Percentiles rank a stretch among this genome's conserved stretches.
Evolutionary conservation across 1,140 invertebrate species (phyloP).

Genomic region (Drosophila pallidifrons): DNA sequence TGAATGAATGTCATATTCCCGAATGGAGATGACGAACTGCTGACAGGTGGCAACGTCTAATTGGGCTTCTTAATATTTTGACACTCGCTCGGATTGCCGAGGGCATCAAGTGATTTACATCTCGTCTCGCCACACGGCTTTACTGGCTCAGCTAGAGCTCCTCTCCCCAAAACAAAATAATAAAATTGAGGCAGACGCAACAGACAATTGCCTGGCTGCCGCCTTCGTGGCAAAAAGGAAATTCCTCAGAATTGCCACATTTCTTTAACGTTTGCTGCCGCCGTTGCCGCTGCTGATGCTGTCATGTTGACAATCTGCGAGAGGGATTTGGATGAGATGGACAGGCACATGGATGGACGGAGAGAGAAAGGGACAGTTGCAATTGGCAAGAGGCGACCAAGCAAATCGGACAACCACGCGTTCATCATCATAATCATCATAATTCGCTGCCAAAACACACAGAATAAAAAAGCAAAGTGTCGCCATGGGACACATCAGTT

Average conservation of each 20-base stretch:
- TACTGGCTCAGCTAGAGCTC: conserved; percentile 27
- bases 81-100: conserved; percentile 63
- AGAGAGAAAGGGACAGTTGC: conserved; percentile 9
- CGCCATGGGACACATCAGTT: conserved; percentile 35
- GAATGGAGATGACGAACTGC: conserved; percentile 83
- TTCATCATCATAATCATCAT: conserved; percentile 81
- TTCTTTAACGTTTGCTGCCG: conserved; percentile 29
- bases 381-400: conserved; percentile 72
- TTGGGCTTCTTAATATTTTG: conserved; percentile 84
- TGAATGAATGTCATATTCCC: conserved; percentile 81
- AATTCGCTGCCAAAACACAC: conserved; percentile 67
- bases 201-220: conserved; percentile 66
- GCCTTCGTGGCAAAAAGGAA: conserved; percentile 27
- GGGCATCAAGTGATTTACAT: conserved; percentile 64
- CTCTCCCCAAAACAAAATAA: not conserved
- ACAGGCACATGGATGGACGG: not conserved
- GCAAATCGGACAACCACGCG: conserved; percentile 77
- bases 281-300: conserved; percentile 4
- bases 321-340: too few species aligned
- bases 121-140: conserved; percentile 39
- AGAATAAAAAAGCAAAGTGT: conserved; percentile 34
- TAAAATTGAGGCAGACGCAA: conserved; percentile 19
- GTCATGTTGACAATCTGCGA: conserved; percentile 55
- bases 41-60: conserved; percentile 84
- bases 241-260: conserved; percentile 64